Base-by-base conservation (phyloP, 2,797 vertebrate species). In the Chaetodon trifasciatus region DNA sequence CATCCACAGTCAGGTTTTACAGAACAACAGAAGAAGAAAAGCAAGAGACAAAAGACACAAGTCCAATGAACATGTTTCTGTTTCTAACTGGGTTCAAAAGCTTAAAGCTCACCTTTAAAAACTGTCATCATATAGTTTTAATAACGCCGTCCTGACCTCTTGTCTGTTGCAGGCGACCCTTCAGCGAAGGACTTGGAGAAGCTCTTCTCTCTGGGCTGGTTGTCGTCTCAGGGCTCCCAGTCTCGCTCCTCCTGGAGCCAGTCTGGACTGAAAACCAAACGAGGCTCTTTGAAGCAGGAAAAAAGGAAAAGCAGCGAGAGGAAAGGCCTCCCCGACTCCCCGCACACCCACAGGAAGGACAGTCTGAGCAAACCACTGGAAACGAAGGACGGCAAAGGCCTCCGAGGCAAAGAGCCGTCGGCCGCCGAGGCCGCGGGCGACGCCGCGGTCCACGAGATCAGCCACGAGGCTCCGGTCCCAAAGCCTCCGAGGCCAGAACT, bases 141-240 rank as follows among this genome's bases (percentile, higher is more conserved):
- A 44, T 44, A 13, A 2, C 10, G 1, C 4, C 28, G 6, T 7
- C 3, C 19, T 19, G 16, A 1, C 8, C 10, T 47, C 44, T 39
- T 9, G 0, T 44, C 0, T 77, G 21, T 81, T 84, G 10, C 89
- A 94, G 93, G 88, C 0, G 63, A 91, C 2, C 83, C 91, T 0
- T 91, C 92, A 0, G 60, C 67, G 0, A 78, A 85, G 74, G 91
- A 93, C 8, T 24, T 92, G 78, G 90, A 93, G 83, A 70, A 85
- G 47, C 79, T 91, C 61, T 78, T 91, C 56, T 92, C 90, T 53
- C 75, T 83, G 23, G 82, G 83, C 75, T 81, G 81, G 70, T 74
- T 88, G 4, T 83, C 87, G 0, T 83, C 87, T 71, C 88, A 64
- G 74, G 65, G 55, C 75, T 79, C 86, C 70, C 82, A 81, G 66